These are phyloP conservation scores for Drosophila acutilabella DNA, from an alignment of 2,888 invertebrate genomes.

Conservation along the genomic window DNA sequence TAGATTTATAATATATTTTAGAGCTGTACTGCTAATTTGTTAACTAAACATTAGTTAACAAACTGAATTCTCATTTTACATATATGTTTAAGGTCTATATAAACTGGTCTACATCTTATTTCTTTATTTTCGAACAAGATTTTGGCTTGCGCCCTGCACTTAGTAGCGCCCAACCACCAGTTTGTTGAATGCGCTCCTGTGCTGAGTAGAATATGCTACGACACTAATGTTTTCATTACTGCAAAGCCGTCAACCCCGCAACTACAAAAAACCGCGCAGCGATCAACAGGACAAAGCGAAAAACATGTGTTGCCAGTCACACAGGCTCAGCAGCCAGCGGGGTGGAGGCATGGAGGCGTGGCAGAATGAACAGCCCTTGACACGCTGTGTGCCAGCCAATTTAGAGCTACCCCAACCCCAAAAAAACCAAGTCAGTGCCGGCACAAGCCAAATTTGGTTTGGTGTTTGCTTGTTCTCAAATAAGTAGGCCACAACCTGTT, in stretches of 20 bases:
- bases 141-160: neutral
- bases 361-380: constrained; percentile 18
- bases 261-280: constrained; percentile 37
- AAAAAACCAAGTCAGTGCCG: constrained; percentile 9
- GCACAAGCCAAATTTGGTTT: constrained; percentile 71
- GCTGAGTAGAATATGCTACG: constrained; percentile 67
- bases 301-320: constrained; percentile 85
- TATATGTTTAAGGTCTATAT: no score
- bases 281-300: constrained; percentile 82
- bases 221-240: constrained; percentile 77
- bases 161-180: constrained; percentile 13
- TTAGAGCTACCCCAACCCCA: neutral
- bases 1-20: no score
- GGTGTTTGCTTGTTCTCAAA: constrained; percentile 82
- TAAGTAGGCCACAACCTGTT: constrained; percentile 56
- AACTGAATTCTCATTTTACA: no score
- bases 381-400: constrained; percentile 36
- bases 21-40: no score
- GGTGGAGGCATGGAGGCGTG: constrained; percentile 17
- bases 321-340: constrained; percentile 62
- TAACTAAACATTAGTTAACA: no score
- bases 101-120: no score
- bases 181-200: constrained; percentile 50
- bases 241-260: constrained; percentile 33
- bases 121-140: no score